Evolutionary conservation across 2,888 invertebrate species (phyloP), one percentile per base, ranked within the genome.

Genomic region (Megalurothrips usitatus): DNA sequence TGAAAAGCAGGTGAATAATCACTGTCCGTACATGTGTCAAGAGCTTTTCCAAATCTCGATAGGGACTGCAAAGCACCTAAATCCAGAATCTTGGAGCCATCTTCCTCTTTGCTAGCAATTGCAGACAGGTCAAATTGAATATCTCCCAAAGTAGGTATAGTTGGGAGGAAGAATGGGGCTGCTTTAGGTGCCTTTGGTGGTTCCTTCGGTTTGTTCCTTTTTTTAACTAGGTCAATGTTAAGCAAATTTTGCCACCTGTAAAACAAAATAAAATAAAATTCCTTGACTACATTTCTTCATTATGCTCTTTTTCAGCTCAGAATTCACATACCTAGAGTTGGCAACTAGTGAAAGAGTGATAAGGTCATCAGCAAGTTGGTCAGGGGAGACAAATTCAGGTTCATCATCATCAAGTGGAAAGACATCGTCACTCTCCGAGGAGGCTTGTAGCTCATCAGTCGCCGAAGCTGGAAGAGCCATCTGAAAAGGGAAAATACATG

Each of bases 141-240:
- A 84, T 94, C 92, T 75, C 26, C 12, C 26, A 97, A 88, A 0
- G 95, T 94, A 0, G 96, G 91, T 81, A 97, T 90, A 0, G 98
- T 97, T 0, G 98, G 97, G 80, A 99, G 88, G 87, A 99, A 99
- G 89, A 99, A 99, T 0, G 99, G 99, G 0, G 97, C 98, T 0
- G 93, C 91, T 87, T 96, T 95, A 0, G 95, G 94, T 1, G 91
- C 91, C 85, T 95, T 95, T 0, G 94, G 91, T 0, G 95, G 92
- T 80, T 93, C 92, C 87, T 93, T 95, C 0, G 98, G 97, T 86
- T 96, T 98, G 87, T 99, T 99, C 83, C 95, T 90, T 84, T 91
- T 92, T 87, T 94, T 96, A 1, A 99, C 94, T 0, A 94, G 87
- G 84, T 97, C 96, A 81, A 98, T 89, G 86, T 95, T 92, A 0